These are phyloP conservation scores for Hirtodrosophila duncani DNA, from an alignment of 2,888 invertebrate species.

Conservation along the genomic window DNA sequence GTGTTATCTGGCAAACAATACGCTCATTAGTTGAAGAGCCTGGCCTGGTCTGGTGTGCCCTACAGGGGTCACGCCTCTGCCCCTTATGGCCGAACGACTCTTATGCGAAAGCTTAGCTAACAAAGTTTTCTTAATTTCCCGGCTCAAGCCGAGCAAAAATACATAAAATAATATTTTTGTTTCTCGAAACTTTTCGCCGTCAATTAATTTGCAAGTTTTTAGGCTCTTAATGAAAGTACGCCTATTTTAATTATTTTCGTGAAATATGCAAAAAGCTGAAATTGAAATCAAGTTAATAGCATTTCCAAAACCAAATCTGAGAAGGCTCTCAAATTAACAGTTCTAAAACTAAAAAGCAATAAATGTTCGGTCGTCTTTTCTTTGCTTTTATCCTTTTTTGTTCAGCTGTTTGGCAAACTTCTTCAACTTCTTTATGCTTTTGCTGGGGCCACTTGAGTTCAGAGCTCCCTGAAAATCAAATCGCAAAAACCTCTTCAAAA, in stretches of 20 bases:
- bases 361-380: slow-evolving; percentile 8
- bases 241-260: slow-evolving; percentile 68
- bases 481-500: slow-evolving; percentile 27
- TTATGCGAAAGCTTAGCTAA: slow-evolving; percentile 23
- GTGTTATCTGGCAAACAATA: slow-evolving; percentile 62
- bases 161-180: slow-evolving; percentile 70
- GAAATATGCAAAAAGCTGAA: no score
- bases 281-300: no score
- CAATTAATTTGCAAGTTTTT: slow-evolving; percentile 62
- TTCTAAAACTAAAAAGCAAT: slow-evolving; percentile 38
- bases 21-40: slow-evolving; percentile 60
- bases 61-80: slow-evolving; percentile 2
- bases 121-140: slow-evolving; percentile 62
- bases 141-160: slow-evolving; percentile 14
- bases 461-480: no score
- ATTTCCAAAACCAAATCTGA: no score
- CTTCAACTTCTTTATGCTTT: slow-evolving; percentile 5
- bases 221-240: slow-evolving; percentile 53
- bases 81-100: slow-evolving; percentile 5
- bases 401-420: no score
- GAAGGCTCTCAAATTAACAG: no score
- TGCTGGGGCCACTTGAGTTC: slow-evolving; percentile 7
- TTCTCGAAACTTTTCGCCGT: slow-evolving; percentile 50
- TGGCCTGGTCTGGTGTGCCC: slow-evolving; percentile 1
- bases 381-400: not conserved